Evolutionary conservation across 2,113 vertebrate genomes (phyloP).

Genomic region (Danionella cerebrum): DNA sequence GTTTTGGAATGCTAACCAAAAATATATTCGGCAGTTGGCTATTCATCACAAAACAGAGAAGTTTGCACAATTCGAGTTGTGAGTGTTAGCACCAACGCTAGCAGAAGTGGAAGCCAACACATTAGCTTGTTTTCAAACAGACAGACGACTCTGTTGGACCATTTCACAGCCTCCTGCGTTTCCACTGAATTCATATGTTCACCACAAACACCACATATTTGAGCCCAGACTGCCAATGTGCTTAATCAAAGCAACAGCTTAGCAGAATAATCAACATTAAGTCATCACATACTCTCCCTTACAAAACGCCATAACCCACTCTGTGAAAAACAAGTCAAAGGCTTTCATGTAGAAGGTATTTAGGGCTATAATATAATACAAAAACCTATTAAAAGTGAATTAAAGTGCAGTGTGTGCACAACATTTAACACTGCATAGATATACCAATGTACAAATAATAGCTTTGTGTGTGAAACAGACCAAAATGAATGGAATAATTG

Average conservation of each 20-base stretch:
- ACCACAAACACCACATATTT: neutral
- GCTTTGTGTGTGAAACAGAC: neutral
- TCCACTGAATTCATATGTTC: constrained; percentile 17
- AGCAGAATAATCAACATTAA: neutral
- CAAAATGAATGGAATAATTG: neutral
- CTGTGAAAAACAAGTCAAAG: no score
- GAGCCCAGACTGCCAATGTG: neutral
- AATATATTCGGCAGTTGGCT: no score
- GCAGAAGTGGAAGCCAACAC: neutral
- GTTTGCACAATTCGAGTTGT: no score
- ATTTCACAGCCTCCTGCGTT: neutral
- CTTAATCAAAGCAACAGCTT: neutral
- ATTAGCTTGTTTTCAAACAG: neutral
- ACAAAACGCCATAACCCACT: neutral
- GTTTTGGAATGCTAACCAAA: no score
- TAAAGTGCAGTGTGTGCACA: no score
- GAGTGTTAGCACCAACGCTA: neutral
- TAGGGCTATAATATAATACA: no score
- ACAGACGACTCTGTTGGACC: neutral
- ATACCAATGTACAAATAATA: no score
- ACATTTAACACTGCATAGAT: no score
- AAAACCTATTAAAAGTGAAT: no score
- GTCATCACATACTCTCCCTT: neutral
- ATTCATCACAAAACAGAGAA: no score
- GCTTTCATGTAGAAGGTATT: no score